Base-by-base conservation (phyloP, 2,797 vertebrate species). In the Nasua narica region DNA sequence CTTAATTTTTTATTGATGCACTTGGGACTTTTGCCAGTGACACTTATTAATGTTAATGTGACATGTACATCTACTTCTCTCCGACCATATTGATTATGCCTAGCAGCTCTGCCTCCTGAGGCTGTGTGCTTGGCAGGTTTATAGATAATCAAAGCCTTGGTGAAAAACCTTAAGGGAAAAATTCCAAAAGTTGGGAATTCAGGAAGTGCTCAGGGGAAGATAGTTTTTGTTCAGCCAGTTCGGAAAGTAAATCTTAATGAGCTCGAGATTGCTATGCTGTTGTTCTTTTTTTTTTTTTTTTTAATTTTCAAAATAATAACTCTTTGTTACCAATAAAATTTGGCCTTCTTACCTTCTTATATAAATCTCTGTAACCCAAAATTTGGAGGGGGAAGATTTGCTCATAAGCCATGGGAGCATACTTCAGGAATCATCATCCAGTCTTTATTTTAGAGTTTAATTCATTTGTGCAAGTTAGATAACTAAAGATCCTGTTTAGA, bases 81-180 rank as follows among this genome's bases (percentile, higher is more conserved):
- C 25, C 1, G 35, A 32, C 32, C 35, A 4, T 79, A 76, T 85
- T 88, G 90, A 94, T 90, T 90, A 78, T 67, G 29, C 84, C 27
- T 93, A 85, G 52, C 40, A 95, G 65, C 50, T 67, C 35, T 91
- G 14, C 40, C 70, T 95, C 58, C 78, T 4, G 37, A 48, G 86
- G 90, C 69, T 84, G 1, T 87, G 60, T 72, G 13, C 40, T 94
- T 91, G 76, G 37, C 78, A 91, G 65, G 13, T 91, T 82, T 96
- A 67, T 85, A 87, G 81, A 50, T 77, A 86, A 89, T 81, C 67
- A 96, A 84, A 93, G 14, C n/a, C 77, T 78, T 37, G 52, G 70
- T 82, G n/a, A 91, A 69, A 95, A 94, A 40, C 27, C 72, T 72
- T 81, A 78, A 95, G 95, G 77, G 92, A 74, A 95, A 95, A 90